A percentile compares a stretch with the other conserved stretches of the same genome.
These are phyloP conservation scores for Epinephelus fuscoguttatus DNA, from an alignment of 2,113 vertebrate species.

Conservation along the genomic window DNA sequence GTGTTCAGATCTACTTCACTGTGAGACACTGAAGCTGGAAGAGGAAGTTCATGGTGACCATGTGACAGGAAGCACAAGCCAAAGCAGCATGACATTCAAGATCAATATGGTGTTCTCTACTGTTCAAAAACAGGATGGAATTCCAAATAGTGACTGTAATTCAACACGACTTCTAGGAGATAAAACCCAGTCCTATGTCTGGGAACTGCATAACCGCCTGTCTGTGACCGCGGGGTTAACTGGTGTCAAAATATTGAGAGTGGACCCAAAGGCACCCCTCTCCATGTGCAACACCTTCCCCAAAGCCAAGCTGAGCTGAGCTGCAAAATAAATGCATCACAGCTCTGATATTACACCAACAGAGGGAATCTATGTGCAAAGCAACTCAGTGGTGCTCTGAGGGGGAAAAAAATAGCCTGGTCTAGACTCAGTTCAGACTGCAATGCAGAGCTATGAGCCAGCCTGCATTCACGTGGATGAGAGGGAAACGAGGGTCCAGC, in stretches of 20 bases:
- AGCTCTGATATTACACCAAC: slow-evolving; percentile 43
- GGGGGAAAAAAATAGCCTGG: slow-evolving; percentile 46
- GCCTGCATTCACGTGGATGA: slow-evolving; percentile 66
- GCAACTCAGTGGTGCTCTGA: slow-evolving; percentile 47
- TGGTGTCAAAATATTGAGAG: slow-evolving; percentile 17
- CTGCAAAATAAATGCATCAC: slow-evolving; percentile 26
- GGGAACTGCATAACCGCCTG: neutral
- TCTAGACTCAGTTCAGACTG: slow-evolving; percentile 73
- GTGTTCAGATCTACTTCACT: neutral
- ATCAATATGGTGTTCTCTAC: slow-evolving; percentile 46
- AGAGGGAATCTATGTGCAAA: slow-evolving; percentile 55
- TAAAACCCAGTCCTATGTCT: neutral
- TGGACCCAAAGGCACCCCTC: slow-evolving; percentile 2
- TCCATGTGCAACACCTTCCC: slow-evolving; percentile 16
- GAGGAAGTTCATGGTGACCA: slow-evolving; percentile 51
- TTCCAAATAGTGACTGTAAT: neutral
- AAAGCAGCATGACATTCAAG: slow-evolving; percentile 59
- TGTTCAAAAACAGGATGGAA: slow-evolving; percentile 26
- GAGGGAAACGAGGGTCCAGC: slow-evolving; percentile 50
- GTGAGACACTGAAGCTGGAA: slow-evolving; percentile 30
- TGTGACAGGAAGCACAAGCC: slow-evolving; percentile 69
- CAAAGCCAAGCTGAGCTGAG: slow-evolving; percentile 28
- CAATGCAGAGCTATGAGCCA: slow-evolving; percentile 77
- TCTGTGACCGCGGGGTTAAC: neutral
- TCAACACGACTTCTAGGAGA: neutral